Percentiles rank a stretch among this genome's conserved stretches.
These are phyloP conservation scores for Tenthredo mesomela DNA, from an alignment of 2,888 invertebrate species.

Conservation along the genomic window DNA sequence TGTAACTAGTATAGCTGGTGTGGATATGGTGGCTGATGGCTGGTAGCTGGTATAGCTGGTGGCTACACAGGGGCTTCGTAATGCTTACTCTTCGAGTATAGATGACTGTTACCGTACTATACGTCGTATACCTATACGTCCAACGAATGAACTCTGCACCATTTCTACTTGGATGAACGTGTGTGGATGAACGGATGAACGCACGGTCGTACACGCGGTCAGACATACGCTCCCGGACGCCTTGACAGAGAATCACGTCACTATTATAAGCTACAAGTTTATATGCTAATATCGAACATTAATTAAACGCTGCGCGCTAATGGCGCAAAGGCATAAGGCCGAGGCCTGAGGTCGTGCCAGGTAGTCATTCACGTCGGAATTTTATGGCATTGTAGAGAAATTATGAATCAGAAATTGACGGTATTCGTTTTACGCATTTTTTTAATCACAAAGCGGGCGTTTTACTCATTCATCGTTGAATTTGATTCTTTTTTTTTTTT, in stretches of 20 bases:
- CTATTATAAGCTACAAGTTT: conserved; percentile 67
- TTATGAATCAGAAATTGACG: background rate
- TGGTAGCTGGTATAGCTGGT: conserved; percentile 61
- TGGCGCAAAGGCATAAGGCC: conserved; percentile 28
- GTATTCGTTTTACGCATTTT: background rate
- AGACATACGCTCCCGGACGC: conserved; percentile 39
- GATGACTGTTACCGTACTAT: background rate
- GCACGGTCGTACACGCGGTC: background rate
- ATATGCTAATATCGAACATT: conserved; percentile 71
- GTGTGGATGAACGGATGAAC: background rate
- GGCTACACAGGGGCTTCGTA: conserved; percentile 71
- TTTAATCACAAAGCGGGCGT: background rate
- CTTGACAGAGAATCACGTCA: conserved; percentile 58
- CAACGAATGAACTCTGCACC: conserved; percentile 32
- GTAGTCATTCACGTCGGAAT: background rate
- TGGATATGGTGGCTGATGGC: conserved; percentile 58
- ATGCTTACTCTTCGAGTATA: conserved; percentile 67
- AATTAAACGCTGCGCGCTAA: conserved; percentile 68
- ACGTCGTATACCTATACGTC: conserved; percentile 1
- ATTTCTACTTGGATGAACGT: conserved; percentile 29
- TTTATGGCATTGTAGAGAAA: background rate
- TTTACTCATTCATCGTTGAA: background rate
- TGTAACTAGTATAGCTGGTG: conserved; percentile 69
- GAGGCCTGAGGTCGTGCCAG: conserved; percentile 2
- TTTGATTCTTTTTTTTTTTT: background rate